phyloP scores from a whole-genome alignment of 2,888 invertebrate genomes.

The Troglohyphantes excavatus region DNA sequence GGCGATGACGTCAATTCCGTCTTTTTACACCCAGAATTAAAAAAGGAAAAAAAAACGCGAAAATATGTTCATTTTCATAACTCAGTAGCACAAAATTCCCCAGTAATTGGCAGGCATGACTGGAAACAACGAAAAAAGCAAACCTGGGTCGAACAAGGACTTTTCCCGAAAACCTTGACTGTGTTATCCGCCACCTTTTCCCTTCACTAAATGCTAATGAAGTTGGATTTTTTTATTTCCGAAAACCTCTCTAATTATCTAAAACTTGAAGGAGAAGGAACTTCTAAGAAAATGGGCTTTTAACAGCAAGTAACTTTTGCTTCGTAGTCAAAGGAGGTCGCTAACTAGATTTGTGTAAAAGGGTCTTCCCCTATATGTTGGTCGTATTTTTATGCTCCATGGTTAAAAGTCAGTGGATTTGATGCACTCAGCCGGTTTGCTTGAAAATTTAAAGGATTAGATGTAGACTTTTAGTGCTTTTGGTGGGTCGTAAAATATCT shows the following conservation, averaged over 20 bases:
- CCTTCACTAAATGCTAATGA: constrained; percentile 29
- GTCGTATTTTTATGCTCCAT: no score
- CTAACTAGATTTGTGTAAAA: constrained; percentile 10
- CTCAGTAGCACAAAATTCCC: neutral
- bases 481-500: no score
- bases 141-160: neutral
- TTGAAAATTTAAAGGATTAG: no score
- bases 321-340: neutral
- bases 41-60: no score
- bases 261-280: neutral
- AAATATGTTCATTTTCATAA: constrained; percentile 2
- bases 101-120: neutral
- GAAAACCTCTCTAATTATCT: neutral
- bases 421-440: no score
- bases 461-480: no score
- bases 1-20: no score
- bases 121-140: neutral
- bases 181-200: neutral
- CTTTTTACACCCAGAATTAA: no score
- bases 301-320: neutral
- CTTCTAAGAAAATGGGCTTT: neutral
- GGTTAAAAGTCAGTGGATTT: no score
- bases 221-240: neutral
- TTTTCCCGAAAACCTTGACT: neutral
- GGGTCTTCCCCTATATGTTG: neutral